These are phyloP conservation scores for Ptiloglossa arizonensis DNA, from an alignment of 1,140 invertebrate genomes.

Conservation along the genomic window DNA sequence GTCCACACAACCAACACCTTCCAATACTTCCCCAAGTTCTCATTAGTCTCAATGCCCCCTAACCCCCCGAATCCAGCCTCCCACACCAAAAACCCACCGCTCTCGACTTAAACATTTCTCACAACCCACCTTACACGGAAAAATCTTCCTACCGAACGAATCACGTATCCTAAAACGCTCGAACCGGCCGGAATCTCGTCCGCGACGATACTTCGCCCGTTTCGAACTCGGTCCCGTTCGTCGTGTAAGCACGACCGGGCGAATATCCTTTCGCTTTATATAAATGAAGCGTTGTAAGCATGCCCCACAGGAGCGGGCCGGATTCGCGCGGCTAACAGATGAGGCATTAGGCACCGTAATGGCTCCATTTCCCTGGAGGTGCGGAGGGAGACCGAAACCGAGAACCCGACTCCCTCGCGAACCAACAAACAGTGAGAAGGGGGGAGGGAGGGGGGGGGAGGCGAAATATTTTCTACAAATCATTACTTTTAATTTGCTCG, in stretches of 20 bases:
- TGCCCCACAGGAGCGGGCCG: slow-evolving; percentile 77
- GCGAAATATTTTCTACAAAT: slow-evolving; percentile 81
- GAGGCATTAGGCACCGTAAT: slow-evolving; percentile 79
- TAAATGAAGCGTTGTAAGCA: slow-evolving; percentile 79
- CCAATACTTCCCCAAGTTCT: no score
- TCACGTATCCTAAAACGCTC: no score
- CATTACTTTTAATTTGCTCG: slow-evolving; percentile 82
- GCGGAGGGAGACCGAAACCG: slow-evolving; percentile 32
- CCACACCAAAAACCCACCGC: no score
- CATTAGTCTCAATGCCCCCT: no score
- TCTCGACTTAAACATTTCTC: no score
- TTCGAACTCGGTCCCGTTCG: no score
- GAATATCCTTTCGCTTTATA: slow-evolving; percentile 77
- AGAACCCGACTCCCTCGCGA: background rate
- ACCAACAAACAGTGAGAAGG: no score
- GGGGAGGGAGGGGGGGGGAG: slow-evolving; percentile 34
- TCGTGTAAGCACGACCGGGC: slow-evolving; percentile 51
- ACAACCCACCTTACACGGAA: no score
- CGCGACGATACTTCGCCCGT: background rate
- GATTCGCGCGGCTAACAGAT: slow-evolving; percentile 78
- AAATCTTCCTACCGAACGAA: no score
- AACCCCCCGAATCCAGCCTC: no score
- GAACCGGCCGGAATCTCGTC: no score
- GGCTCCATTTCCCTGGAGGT: slow-evolving; percentile 75
- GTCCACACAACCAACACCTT: no score